A percentile compares a stretch with the other conserved stretches of the same genome.
Conservation (phyloP, 2,113 vertebrate species). For the Pachypanchax playfairii region DNA sequence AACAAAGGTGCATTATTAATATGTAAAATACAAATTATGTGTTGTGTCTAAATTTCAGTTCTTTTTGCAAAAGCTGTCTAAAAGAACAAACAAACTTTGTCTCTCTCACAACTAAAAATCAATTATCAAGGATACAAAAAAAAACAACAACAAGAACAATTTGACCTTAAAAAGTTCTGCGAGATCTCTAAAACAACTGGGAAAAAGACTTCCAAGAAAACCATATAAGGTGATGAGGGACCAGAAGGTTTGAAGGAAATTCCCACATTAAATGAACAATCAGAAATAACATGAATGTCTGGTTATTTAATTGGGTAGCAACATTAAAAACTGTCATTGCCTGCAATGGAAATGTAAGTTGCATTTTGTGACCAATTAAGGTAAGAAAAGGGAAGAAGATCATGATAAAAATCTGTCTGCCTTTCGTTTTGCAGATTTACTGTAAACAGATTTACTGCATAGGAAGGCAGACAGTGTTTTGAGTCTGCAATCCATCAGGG, state of each 20-base stretch:
- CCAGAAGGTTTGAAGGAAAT: slow-evolving; percentile 2
- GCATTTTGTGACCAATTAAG: neutral
- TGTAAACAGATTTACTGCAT: slow-evolving; percentile 1
- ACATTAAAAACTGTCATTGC: neutral
- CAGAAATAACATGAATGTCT: neutral
- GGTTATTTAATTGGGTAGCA: neutral
- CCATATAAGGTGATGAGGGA: slow-evolving; percentile 22
- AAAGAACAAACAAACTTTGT: too few relatives aligned
- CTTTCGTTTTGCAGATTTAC: neutral
- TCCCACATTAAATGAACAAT: neutral
- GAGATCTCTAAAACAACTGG: neutral
- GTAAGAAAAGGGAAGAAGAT: slow-evolving; percentile 1
- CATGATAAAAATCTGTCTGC: neutral
- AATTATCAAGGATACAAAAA: too few relatives aligned
- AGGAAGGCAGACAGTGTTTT: neutral
- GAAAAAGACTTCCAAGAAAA: slow-evolving; percentile 20
- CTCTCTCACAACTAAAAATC: too few relatives aligned
- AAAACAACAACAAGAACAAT: too few relatives aligned
- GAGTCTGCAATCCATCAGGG: neutral
- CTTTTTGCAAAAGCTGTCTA: too few relatives aligned
- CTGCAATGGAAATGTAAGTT: neutral
- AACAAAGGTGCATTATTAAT: too few relatives aligned
- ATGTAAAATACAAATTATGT: too few relatives aligned
- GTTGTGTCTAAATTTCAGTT: too few relatives aligned
- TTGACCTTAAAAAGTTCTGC: slow-evolving; percentile 19